Percentiles rank a stretch among this genome's conserved stretches.
phyloP scores from a whole-genome alignment of 2,113 vertebrate species.

The Cathartes aura region DNA sequence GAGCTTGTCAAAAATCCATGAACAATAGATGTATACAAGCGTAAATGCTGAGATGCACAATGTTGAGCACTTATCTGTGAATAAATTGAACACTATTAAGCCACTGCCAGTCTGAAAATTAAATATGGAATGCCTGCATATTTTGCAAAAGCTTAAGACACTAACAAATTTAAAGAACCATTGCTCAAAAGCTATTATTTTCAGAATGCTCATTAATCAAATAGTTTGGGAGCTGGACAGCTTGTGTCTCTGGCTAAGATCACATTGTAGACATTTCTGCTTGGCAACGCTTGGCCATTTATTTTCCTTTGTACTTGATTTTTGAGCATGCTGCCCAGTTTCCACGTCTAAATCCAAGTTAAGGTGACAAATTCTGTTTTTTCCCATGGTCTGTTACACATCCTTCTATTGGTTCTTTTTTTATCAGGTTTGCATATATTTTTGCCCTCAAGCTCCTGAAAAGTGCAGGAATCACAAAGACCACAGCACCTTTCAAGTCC shows the following conservation, averaged over 20 bases:
- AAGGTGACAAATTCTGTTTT: background rate
- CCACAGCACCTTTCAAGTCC: background rate
- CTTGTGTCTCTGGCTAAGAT: background rate
- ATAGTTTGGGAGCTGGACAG: background rate
- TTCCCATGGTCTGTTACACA: background rate
- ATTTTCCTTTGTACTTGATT: background rate
- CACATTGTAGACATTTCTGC: background rate
- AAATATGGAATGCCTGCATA: background rate
- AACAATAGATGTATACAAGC: background rate
- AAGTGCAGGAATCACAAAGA: background rate
- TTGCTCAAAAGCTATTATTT: slow-evolving; percentile 28
- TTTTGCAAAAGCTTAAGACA: slow-evolving; percentile 6
- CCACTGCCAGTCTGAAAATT: slow-evolving; percentile 8
- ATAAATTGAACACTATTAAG: background rate
- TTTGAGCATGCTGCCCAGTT: background rate
- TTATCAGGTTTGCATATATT: background rate
- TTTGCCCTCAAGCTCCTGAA: background rate
- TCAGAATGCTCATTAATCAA: slow-evolving; percentile 44
- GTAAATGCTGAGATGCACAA: background rate
- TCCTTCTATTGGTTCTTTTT: background rate
- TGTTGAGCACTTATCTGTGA: background rate
- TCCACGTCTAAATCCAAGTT: background rate
- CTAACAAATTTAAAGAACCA: background rate
- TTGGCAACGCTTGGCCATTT: background rate
- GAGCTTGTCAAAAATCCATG: background rate